Base-by-base conservation (phyloP, 2,797 vertebrate genomes). In the Sciurus carolinensis region DNA sequence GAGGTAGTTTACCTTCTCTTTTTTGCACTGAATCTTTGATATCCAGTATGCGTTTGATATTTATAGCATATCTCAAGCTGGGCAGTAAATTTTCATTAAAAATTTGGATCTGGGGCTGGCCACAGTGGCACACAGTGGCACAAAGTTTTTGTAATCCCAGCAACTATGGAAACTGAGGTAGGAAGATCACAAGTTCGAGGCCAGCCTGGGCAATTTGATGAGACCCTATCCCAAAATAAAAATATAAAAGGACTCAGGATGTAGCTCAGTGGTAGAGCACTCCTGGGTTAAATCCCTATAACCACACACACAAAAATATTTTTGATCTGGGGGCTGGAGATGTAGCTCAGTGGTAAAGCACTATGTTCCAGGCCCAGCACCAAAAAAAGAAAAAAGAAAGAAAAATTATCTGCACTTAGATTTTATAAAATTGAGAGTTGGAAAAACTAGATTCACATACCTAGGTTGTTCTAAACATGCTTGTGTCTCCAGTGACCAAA, bases 361-460 rank as follows among this genome's bases (percentile, higher is more conserved):
- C 52, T 87, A 36, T 39, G 24, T 50, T 83, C 59, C 24, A 47
- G 36, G 17, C 7, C 24, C 15, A 26, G 13, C 36, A 20, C 57
- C 64, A 67, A 26, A 20, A 64, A 59, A 64, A 62, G 13, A 62
- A 26, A 62, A 62, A 62, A 26, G 2, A 59, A 59, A 59, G 24
- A 59, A 52, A 57, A 22, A 22, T 72, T 52, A 83, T 20, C 28
- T 81, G 3, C 12, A 28, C 44, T 86, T 72, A 71, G 62, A 75
- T 54, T 87, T 95, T 50, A n/a, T 73, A 86, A 84, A 80, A 57
- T 77, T 30, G 42, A 66, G 36, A 69, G 36, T 81, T 84, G 42
- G n/a, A 47, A 72, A 84, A 91, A 30, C 71, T 77, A 67, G 80
- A 72, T 87, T 71, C 47, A 39, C 20, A 52, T 47, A 28, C 67